These are phyloP conservation scores for Tetramorium parvispinum DNA, from an alignment of 1,140 invertebrate genomes.

Conservation along the genomic window DNA sequence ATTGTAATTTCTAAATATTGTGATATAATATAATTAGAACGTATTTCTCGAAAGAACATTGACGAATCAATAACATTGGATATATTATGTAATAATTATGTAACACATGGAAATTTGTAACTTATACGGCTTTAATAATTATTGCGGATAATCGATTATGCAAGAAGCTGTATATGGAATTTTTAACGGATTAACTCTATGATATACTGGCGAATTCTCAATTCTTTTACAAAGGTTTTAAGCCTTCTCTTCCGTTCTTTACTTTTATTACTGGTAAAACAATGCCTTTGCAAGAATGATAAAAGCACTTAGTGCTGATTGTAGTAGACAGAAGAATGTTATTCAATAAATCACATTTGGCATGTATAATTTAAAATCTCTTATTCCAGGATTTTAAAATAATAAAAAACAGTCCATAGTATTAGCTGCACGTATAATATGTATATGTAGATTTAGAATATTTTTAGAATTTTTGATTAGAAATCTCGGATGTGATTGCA, in stretches of 20 bases:
- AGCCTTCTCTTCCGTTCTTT: neutral
- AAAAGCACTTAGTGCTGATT: neutral
- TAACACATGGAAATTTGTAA: slow-evolving; percentile 13
- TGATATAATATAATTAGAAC: neutral
- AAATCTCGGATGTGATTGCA: slow-evolving; percentile 67
- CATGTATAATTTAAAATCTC: neutral
- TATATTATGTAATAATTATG: neutral
- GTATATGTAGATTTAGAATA: neutral
- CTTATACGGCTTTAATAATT: slow-evolving; percentile 19
- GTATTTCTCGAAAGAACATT: neutral
- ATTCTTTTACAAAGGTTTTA: neutral
- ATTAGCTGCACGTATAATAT: neutral
- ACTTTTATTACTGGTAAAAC: neutral
- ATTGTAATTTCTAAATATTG: slow-evolving; percentile 21
- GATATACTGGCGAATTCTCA: neutral
- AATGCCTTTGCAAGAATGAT: neutral
- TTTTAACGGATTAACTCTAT: neutral
- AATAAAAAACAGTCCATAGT: neutral
- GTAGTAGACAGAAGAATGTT: neutral
- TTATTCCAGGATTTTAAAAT: neutral
- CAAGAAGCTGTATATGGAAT: slow-evolving; percentile 12
- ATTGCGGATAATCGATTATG: neutral
- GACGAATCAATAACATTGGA: neutral
- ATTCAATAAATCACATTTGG: slow-evolving; percentile 34
- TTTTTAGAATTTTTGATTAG: slow-evolving; percentile 13